Evolutionary conservation across 2,113 vertebrate species (phyloP).

Genomic region (Blennius ocellaris): DNA sequence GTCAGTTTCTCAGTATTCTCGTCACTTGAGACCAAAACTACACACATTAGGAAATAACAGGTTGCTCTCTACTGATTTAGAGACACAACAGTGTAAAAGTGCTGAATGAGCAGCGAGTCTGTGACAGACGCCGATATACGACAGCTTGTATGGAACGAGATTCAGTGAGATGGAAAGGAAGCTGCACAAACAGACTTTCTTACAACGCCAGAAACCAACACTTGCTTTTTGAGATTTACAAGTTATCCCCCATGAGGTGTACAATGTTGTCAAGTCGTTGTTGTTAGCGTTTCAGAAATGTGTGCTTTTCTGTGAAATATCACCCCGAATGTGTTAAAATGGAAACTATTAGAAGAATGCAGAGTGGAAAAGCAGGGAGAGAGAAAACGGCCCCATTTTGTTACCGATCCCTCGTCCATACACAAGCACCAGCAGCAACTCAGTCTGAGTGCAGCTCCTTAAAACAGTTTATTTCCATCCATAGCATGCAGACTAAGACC

Average conservation of each 20-base stretch:
- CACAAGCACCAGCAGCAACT: not conserved
- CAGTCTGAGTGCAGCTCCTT: not conserved
- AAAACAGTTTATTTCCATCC: not conserved
- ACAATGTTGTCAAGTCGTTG: not conserved
- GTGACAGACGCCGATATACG: slow-evolving; percentile 14
- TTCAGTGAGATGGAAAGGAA: slow-evolving; percentile 17
- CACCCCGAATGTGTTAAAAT: not conserved
- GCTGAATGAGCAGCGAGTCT: slow-evolving; percentile 26
- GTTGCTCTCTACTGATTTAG: slow-evolving; percentile 17
- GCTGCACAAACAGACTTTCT: not conserved
- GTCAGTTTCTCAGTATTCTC: slow-evolving; percentile 24
- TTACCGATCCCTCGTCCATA: not conserved
- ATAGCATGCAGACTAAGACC: not conserved
- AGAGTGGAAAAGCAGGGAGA: not conserved
- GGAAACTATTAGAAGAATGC: slow-evolving; percentile 8
- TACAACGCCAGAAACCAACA: not conserved
- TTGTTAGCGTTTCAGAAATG: slow-evolving; percentile 4
- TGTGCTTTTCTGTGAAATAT: not conserved
- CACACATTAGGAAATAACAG: slow-evolving; percentile 29
- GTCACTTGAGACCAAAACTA: slow-evolving; percentile 32
- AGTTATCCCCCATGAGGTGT: not conserved
- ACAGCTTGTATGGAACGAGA: slow-evolving; percentile 14
- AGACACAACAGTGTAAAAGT: slow-evolving; percentile 13
- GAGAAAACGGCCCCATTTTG: slow-evolving; percentile 17
- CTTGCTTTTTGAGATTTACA: not conserved